phyloP scores from a whole-genome alignment of 2,888 invertebrate species.

The Micropterix aruncella region DNA sequence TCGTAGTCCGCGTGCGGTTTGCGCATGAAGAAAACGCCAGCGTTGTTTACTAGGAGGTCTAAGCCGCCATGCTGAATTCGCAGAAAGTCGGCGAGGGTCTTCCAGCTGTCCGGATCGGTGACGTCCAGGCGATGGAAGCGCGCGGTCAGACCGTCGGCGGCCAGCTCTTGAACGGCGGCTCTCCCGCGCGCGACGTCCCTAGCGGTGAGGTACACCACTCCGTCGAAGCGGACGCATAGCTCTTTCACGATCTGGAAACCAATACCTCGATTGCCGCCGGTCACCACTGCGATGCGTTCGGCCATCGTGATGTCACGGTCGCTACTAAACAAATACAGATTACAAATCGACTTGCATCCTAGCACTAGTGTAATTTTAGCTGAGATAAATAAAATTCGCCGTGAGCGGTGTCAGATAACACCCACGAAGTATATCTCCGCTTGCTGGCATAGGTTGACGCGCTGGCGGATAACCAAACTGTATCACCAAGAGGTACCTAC shows the following conservation, averaged over 20 bases:
- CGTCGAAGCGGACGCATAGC: conserved; percentile 43
- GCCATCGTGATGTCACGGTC: too few species aligned
- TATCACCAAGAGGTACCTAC: too few species aligned
- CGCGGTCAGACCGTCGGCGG: conserved; percentile 30
- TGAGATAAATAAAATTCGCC: too few species aligned
- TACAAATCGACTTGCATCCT: too few species aligned
- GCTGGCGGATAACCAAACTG: too few species aligned
- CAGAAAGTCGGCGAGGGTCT: conserved; percentile 38
- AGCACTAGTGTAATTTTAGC: too few species aligned
- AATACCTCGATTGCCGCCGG: conserved; percentile 54
- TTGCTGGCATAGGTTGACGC: too few species aligned
- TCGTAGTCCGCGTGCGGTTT: conserved; percentile 14
- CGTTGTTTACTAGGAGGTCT: conserved; percentile 66
- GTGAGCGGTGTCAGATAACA: too few species aligned
- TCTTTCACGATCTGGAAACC: conserved; percentile 46
- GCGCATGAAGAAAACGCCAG: conserved; percentile 42
- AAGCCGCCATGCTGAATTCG: conserved; percentile 45
- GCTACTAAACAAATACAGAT: too few species aligned
- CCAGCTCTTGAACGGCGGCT: conserved; percentile 34
- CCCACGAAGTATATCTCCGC: too few species aligned
- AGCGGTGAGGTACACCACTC: conserved; percentile 51
- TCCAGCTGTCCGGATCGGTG: conserved; percentile 37
- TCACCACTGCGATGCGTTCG: conserved; percentile 27
- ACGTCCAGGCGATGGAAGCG: conserved; percentile 56
- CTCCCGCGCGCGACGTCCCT: conserved; percentile 37